Percentiles rank a stretch among this genome's conserved stretches.
phyloP scores from a whole-genome alignment of 2,888 invertebrate species.

The Diaperis boleti region DNA sequence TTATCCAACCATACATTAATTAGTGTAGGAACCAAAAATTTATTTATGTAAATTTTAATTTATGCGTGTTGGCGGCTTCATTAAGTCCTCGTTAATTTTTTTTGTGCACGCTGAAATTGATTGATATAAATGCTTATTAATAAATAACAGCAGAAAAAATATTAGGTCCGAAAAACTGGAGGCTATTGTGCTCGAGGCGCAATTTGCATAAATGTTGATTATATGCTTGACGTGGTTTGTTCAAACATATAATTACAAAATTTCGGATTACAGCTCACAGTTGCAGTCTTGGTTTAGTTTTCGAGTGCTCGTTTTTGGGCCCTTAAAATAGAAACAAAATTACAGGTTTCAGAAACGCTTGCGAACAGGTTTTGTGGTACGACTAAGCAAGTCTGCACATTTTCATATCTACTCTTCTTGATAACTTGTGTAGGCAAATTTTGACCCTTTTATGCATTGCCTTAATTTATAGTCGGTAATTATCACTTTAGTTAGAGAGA shows the following conservation, averaged over 20 bases:
- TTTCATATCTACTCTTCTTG: no score
- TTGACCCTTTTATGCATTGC: background rate
- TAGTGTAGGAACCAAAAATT: background rate
- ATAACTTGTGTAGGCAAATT: no score
- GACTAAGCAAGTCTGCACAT: no score
- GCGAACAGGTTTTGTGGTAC: no score
- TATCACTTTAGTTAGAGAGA: background rate
- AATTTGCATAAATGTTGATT: constrained; percentile 24
- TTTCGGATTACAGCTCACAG: constrained; percentile 1
- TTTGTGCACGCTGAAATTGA: constrained; percentile 1
- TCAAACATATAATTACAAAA: constrained; percentile 14
- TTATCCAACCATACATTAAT: constrained; percentile 2
- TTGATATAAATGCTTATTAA: constrained; percentile 15
- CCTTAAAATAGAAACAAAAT: no score
- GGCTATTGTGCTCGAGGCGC: constrained; percentile 4
- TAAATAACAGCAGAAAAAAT: constrained; percentile 10
- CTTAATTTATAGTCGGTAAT: constrained; percentile 1
- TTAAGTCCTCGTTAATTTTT: constrained; percentile 17
- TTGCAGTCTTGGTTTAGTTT: no score
- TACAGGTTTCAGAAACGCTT: no score
- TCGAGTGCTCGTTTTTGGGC: no score
- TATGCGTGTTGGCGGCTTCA: constrained; percentile 7
- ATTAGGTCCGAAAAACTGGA: constrained; percentile 13
- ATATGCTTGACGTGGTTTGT: constrained; percentile 1
- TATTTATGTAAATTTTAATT: background rate